A percentile compares a stretch with the other conserved stretches of the same genome.
Conservation (phyloP, 2,113 vertebrate species). For the Rhineura floridana region DNA sequence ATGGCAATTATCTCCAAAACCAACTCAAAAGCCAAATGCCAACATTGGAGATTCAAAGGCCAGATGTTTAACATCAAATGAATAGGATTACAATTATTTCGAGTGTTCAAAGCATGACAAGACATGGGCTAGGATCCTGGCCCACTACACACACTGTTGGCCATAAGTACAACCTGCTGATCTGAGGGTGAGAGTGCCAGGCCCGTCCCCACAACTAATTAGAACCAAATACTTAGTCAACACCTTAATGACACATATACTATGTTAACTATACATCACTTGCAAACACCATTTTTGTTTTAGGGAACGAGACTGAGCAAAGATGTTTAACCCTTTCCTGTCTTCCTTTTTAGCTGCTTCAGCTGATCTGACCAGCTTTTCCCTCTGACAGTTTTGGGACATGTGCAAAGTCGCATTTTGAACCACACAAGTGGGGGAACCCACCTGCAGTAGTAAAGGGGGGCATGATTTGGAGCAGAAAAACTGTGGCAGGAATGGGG, state of each 20-base stretch:
- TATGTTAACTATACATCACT: not conserved
- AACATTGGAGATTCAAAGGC: not conserved
- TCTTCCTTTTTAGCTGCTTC: not conserved
- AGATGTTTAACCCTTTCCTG: not conserved
- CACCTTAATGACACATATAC: not conserved
- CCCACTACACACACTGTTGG: not conserved
- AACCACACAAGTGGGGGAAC: not conserved
- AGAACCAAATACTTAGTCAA: not conserved
- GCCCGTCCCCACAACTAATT: not conserved
- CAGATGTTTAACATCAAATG: not conserved
- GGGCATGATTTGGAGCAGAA: not conserved
- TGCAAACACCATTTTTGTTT: not conserved
- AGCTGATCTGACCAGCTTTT: not conserved
- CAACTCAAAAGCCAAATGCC: not conserved
- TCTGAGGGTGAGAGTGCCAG: not conserved
- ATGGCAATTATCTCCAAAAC: not conserved
- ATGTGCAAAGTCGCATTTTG: not conserved
- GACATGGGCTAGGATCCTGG: not conserved
- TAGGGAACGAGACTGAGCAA: not conserved
- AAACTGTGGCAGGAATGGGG: too few relatives aligned
- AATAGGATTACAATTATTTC: too few relatives aligned
- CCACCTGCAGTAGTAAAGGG: fast-evolving
- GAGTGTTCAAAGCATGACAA: not conserved
- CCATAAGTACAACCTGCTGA: not conserved
- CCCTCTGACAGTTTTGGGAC: not conserved